A percentile compares a stretch with the other conserved stretches of the same genome.
phyloP scores from a whole-genome alignment of 1,140 invertebrate genomes.

The Belonocnema kinseyi region DNA sequence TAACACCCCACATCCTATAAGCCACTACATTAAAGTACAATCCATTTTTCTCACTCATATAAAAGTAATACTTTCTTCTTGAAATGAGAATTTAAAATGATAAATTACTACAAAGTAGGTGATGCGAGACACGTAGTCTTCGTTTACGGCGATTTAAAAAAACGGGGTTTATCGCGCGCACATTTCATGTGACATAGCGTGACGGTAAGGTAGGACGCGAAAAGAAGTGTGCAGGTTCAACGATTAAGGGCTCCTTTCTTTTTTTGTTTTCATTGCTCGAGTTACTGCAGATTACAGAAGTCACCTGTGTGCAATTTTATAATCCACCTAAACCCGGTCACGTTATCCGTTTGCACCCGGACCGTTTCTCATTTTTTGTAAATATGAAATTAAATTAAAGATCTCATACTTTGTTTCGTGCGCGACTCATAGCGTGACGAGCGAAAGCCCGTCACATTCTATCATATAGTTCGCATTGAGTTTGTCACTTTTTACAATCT shows the following conservation, averaged over 20 bases:
- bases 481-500: neutral
- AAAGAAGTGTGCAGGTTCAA: too few species aligned
- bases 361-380: constrained; percentile 10
- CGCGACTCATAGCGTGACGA: constrained; percentile 1
- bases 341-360: neutral
- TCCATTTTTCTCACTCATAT: too few species aligned
- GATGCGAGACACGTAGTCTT: constrained; percentile 4
- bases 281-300: too few species aligned
- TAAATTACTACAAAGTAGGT: too few species aligned
- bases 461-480: constrained; percentile 5
- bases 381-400: constrained; percentile 23
- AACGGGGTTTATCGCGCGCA: constrained; percentile 33
- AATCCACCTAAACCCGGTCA: too few species aligned
- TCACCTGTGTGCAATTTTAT: too few species aligned
- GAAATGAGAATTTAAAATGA: too few species aligned
- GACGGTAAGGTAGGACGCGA: neutral
- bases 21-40: too few species aligned
- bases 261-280: too few species aligned
- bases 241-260: too few species aligned
- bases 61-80: too few species aligned
- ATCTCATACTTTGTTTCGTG: constrained; percentile 22
- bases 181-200: constrained; percentile 1
- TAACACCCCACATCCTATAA: too few species aligned
- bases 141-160: constrained; percentile 31
- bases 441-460: constrained; percentile 3